Evolutionary conservation across 2,888 invertebrate species (phyloP), one percentile per base, ranked within the genome.

Genomic region (Phyllotreta cruciferae): DNA sequence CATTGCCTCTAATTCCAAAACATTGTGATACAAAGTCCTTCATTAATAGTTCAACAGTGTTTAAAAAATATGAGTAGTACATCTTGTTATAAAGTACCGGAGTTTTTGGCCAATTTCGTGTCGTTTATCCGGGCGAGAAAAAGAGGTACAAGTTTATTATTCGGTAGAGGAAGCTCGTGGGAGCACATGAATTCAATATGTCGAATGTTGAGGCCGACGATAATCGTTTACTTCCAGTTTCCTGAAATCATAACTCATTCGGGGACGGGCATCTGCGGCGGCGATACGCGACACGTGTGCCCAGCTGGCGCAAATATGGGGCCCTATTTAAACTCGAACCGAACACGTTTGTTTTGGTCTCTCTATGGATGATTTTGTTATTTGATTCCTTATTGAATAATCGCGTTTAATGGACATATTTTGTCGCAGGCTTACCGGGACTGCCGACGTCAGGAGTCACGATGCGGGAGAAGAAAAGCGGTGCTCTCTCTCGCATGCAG

Each of bases 381-480:
- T n/a, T n/a, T n/a, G n/a, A n/a, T n/a, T n/a, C n/a, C n/a, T n/a
- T n/a, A n/a, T n/a, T n/a, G n/a, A n/a, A n/a, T n/a, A n/a, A n/a
- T n/a, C n/a, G n/a, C n/a, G n/a, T n/a, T 24, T 24, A 24, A 24
- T 24, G 24, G 24, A 24, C 1, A 24, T 24, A 53, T 73, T 75
- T 77, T 76, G 76, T 85, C 84, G 53, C 77, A 81, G 78, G 78
- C 74, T 70, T 74, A 61, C 71, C 73, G 57, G 80, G 81, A 66
- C 74, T 81, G 71, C 81, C 81, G 62, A 73, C 87, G 85, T 71
- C 70, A 52, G 90, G 88, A 83, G 93, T 94, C 84, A 91, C 93
- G 80, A 93, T 94, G 92, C 88, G 94, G 82, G 93, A 94, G 84
- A 95, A 95, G 84, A 93, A 94, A 82, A 91, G 92, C 74, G 94